Evolutionary conservation across 23 tunicate genomes (phyloP).

Genomic region (Aplidium turbinatum): DNA sequence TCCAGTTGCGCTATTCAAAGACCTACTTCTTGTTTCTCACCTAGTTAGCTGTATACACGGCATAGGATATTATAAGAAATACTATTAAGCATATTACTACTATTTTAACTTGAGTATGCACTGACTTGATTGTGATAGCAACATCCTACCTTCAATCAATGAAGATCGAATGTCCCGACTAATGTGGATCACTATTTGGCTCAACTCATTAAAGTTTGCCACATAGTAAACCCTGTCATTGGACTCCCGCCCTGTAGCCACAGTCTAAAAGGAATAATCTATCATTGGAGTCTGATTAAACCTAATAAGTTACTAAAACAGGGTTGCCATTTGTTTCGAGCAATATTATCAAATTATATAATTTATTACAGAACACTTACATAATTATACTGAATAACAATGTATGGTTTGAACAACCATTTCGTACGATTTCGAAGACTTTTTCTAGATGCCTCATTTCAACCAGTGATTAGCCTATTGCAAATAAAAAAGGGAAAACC

Average conservation of each 20-base stretch:
- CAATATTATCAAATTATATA: background rate
- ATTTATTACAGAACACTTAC: background rate
- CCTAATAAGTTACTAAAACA: background rate
- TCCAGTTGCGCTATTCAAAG: too few relatives aligned
- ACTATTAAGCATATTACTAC: too few relatives aligned
- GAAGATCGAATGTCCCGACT: too few relatives aligned
- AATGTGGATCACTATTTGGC: constrained; percentile 33
- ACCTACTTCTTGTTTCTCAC: too few relatives aligned
- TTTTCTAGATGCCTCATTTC: too few relatives aligned
- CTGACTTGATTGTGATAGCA: too few relatives aligned
- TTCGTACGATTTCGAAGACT: background rate
- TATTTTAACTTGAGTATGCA: too few relatives aligned
- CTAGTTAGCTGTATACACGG: too few relatives aligned
- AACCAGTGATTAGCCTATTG: too few relatives aligned
- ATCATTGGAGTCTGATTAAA: background rate
- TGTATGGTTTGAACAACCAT: background rate
- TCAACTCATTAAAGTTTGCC: constrained; percentile 27
- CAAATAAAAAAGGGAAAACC: too few relatives aligned
- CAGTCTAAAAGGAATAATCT: background rate
- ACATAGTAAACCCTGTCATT: constrained; percentile 49
- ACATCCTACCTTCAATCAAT: too few relatives aligned
- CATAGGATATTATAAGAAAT: too few relatives aligned
- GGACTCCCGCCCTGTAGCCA: constrained; percentile 7
- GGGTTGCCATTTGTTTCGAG: background rate
- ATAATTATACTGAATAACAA: background rate